A percentile compares a stretch with the other conserved stretches of the same genome.
Conservation (phyloP, 2,113 vertebrate species). For the Lampris megalopsis region DNA sequence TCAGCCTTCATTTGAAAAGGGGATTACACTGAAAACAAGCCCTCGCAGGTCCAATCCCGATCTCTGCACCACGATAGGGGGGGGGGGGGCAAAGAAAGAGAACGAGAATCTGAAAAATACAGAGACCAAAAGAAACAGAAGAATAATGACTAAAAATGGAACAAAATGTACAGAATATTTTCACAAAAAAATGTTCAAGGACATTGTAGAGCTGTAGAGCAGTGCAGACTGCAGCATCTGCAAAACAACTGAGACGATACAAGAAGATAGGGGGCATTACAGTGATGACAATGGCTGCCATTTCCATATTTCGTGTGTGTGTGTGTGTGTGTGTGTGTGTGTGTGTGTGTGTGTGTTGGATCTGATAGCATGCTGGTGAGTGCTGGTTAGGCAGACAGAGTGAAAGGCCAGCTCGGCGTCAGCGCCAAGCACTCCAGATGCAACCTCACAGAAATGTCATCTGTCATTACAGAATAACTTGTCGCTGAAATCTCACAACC, state of each 20-base stretch:
- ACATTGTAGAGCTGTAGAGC: neutral
- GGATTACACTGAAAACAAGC: constrained; percentile 21
- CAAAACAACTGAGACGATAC: neutral
- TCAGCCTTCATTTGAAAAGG: constrained; percentile 41
- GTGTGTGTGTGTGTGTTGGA: constrained; percentile 11
- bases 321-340: constrained; percentile 18
- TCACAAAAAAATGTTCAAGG: constrained; percentile 3
- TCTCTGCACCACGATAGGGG: constrained; percentile 27
- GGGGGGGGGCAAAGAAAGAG: neutral
- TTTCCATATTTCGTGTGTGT: constrained; percentile 50
- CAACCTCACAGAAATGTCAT: constrained; percentile 78
- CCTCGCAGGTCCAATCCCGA: constrained; percentile 38
- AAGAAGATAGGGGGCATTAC: constrained; percentile 7
- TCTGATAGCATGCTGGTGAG: constrained; percentile 52
- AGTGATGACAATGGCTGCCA: constrained; percentile 40
- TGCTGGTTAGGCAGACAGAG: constrained; percentile 65
- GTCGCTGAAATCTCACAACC: constrained; percentile 61
- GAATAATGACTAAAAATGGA: neutral
- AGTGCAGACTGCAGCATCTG: neutral
- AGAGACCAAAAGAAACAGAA: neutral
- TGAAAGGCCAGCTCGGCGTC: constrained; percentile 75
- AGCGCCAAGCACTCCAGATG: constrained; percentile 59
- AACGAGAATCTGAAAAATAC: neutral
- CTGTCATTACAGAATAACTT: constrained; percentile 74
- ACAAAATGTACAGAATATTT: constrained; percentile 14